A percentile compares a stretch with the other conserved stretches of the same genome.
Evolutionary conservation across 2,888 invertebrate species (phyloP).

Genomic region (Cataglyphis rosenhaueri): DNA sequence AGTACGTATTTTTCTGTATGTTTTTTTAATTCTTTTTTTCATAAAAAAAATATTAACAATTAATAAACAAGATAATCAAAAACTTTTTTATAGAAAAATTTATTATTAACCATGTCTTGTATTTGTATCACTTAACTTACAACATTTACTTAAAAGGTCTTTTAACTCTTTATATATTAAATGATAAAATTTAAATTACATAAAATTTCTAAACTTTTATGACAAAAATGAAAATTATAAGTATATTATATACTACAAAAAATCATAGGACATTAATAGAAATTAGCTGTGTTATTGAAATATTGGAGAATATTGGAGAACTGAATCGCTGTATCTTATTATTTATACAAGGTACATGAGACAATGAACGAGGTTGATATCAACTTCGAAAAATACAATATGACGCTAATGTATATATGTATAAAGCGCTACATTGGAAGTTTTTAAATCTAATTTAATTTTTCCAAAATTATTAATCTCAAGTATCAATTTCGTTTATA

Average conservation of each 20-base stretch:
- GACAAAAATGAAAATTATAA: neutral
- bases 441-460: conserved; percentile 5
- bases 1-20: neutral
- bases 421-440: conserved; percentile 15
- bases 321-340: neutral
- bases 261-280: neutral
- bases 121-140: neutral
- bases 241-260: neutral
- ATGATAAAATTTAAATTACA: neutral
- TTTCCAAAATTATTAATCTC: conserved; percentile 1
- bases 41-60: conserved; percentile 7
- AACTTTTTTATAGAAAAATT: neutral
- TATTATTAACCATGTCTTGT: neutral
- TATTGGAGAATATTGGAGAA: neutral
- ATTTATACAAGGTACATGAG: conserved; percentile 38
- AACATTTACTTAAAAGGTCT: neutral
- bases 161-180: neutral
- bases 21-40: neutral
- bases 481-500: conserved; percentile 59
- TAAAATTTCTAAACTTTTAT: neutral
- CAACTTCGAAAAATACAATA: neutral
- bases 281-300: conserved; percentile 10
- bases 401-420: neutral
- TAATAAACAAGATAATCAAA: neutral
- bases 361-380: conserved; percentile 55